Conservation (phyloP, 2,888 invertebrate genomes). For the Dryomyza anilis region DNA sequence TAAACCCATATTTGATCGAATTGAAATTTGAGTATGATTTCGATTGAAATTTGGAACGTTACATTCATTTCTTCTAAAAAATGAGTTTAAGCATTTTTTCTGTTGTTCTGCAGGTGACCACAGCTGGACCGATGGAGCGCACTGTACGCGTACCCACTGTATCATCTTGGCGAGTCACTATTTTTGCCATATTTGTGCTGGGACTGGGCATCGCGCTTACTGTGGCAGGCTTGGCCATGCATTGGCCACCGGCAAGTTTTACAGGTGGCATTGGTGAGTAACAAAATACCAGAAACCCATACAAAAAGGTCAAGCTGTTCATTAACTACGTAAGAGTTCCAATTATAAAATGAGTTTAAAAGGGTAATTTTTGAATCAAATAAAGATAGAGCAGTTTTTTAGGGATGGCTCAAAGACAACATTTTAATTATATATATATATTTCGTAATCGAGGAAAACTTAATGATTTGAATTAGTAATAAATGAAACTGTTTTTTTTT, state of each 20-base stretch:
- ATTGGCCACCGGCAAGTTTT: slow-evolving; percentile 51
- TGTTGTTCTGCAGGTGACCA: slow-evolving; percentile 61
- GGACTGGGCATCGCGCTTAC: slow-evolving; percentile 51
- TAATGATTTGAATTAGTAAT: no score
- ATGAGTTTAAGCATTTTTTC: no score
- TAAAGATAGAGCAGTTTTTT: background rate
- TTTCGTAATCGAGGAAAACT: no score
- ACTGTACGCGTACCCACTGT: slow-evolving; percentile 57
- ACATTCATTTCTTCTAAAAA: background rate
- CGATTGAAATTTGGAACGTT: background rate
- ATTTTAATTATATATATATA: no score
- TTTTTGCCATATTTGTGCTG: slow-evolving; percentile 54
- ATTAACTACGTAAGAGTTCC: no score
- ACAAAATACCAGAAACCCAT: background rate
- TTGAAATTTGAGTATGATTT: no score
- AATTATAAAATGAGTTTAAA: no score
- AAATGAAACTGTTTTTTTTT: no score
- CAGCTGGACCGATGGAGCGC: slow-evolving; percentile 60
- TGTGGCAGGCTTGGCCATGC: slow-evolving; percentile 48
- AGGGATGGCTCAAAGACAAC: background rate
- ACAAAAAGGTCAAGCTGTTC: background rate
- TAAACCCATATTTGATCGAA: no score
- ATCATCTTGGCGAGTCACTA: slow-evolving; percentile 57
- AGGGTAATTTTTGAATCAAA: no score
- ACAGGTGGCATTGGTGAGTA: slow-evolving; percentile 50